Evolutionary conservation across 2,888 invertebrate species (phyloP), one percentile per base, ranked within the genome.

Genomic region (Trypoxylon attenuatum): DNA sequence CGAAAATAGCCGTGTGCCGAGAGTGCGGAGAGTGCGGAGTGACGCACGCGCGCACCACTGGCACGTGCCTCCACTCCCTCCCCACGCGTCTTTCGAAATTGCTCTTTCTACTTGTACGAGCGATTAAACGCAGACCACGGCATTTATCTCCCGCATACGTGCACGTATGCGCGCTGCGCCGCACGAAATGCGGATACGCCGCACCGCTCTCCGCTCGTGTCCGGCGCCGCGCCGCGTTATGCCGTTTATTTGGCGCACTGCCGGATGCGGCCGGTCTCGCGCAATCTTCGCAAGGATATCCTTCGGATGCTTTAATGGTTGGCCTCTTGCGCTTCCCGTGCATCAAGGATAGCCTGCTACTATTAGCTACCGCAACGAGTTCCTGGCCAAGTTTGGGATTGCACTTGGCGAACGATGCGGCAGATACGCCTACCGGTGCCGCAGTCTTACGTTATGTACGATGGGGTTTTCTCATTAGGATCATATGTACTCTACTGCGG

Each of bases 21-120:
- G 70, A 66, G 76, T 76, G 71, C 61, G 62, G 74, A 73, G 66
- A 50, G 72, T 66, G 72, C 70, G 61, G 67, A 73, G 69, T 81
- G 84, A 83, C 84, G 82, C 82, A 82, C 83, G 83, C 79, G 71
- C 79, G 76, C 75, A 76, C 71, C 77, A 74, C 81, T 78, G 84
- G 84, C 84, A 83, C 84, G 84, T 83, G 84, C 82, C 82, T 78
- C 62, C 62, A 64, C 67, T 72, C 65, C 68, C 60, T 69, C 66
- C 58, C 65, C 51, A 50, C 41, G 45, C 33, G 10, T 63, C 62
- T 73, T 69, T 69, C 73, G 60, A 71, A 75, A 70, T 75, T 77
- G 59, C 73, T 73, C 73, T 73, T 73, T 73, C 77, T 69, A 67
- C 74, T 71, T 67, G 69, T 55, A 67, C 69, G 77, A 68, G 66